phyloP scores from a whole-genome alignment of 2,113 vertebrate genomes.

The Hippolais icterina region DNA sequence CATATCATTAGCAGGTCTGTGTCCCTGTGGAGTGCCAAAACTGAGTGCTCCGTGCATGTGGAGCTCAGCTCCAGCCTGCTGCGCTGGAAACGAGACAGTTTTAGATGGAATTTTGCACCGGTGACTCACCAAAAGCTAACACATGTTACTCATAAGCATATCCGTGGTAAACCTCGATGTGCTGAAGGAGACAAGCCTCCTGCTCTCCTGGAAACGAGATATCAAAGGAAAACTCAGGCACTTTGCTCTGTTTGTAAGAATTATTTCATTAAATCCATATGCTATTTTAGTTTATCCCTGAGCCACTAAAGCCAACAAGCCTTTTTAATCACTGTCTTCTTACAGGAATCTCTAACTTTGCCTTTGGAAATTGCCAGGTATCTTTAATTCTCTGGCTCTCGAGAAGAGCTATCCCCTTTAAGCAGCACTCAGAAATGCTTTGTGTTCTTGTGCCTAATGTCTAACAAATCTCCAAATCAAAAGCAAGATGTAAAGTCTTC shows the following conservation, averaged over 20 bases:
- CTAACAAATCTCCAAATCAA: background rate
- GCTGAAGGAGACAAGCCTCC: background rate
- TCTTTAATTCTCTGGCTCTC: background rate
- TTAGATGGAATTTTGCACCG: background rate
- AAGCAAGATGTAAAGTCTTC: background rate
- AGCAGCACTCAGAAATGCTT: background rate
- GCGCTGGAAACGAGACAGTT: background rate
- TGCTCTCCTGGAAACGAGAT: background rate
- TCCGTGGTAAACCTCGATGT: background rate
- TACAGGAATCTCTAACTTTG: background rate
- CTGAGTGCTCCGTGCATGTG: background rate
- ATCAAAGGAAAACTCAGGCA: background rate
- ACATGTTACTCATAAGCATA: slow-evolving; percentile 7
- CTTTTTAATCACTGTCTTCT: background rate
- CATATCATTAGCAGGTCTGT: background rate
- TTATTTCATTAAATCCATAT: background rate
- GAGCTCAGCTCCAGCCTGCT: background rate
- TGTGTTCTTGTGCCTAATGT: background rate
- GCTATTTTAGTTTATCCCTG: background rate
- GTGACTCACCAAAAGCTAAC: slow-evolving; percentile 27
- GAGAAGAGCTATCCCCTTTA: background rate
- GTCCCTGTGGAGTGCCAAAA: background rate
- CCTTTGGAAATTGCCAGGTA: background rate
- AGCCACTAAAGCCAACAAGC: background rate
- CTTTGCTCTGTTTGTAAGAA: background rate